phyloP scores from a whole-genome alignment of 1,140 invertebrate species.

The honey bee (Apis mellifera) region DNA sequence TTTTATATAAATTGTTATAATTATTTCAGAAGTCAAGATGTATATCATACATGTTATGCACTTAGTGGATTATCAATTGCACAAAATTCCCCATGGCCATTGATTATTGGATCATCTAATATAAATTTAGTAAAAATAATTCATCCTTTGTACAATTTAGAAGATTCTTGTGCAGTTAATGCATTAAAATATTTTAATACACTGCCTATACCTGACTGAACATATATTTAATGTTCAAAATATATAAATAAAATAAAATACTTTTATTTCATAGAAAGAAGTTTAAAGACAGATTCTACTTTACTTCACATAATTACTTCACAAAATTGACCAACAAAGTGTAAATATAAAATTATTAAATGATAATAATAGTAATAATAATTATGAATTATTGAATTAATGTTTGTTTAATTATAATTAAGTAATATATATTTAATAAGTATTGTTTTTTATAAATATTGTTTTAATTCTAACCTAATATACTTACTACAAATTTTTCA shows the following conservation, averaged over 20 bases:
- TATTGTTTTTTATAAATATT: background rate
- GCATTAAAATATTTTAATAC: constrained; percentile 74
- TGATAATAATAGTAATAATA: constrained; percentile 33
- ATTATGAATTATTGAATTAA: background rate
- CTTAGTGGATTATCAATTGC: constrained; percentile 97
- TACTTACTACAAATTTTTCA: background rate
- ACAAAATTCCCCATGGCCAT: constrained; percentile 88
- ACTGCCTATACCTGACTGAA: constrained; percentile 72
- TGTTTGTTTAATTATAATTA: background rate
- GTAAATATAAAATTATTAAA: constrained; percentile 48
- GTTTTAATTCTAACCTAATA: background rate
- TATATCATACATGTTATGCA: constrained; percentile 98
- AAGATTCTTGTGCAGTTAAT: constrained; percentile 68
- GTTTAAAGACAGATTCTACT: constrained; percentile 33
- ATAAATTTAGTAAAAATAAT: constrained; percentile 72
- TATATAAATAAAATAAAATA: constrained; percentile 34
- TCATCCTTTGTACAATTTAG: constrained; percentile 78
- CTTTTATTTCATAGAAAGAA: constrained; percentile 47
- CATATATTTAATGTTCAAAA: constrained; percentile 34
- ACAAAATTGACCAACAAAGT: constrained; percentile 50
- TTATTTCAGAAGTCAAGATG: constrained; percentile 89
- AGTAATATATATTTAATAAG: background rate
- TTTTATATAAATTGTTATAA: constrained; percentile 33
- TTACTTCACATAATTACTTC: too few relatives aligned
- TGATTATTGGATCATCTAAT: constrained; percentile 67